Evolutionary conservation across 2,888 invertebrate species (phyloP).

Genomic region (Sinohyriopsis cumingii): DNA sequence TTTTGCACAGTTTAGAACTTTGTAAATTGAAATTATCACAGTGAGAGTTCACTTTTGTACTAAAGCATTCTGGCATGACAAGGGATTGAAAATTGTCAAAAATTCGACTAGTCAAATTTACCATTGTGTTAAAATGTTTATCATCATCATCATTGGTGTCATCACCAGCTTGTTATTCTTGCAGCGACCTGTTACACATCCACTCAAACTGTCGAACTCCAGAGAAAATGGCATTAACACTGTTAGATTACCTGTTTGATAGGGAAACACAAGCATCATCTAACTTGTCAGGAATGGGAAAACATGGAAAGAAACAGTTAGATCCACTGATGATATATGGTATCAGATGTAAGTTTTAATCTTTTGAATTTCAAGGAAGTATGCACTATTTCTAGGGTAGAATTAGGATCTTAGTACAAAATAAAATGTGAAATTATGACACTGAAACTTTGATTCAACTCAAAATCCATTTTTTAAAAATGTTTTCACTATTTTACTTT

Average conservation of each 20-base stretch:
- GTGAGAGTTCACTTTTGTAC: too few relatives aligned
- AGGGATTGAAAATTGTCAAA: too few relatives aligned
- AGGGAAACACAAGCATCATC: conserved; percentile 74
- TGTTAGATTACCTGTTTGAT: conserved; percentile 75
- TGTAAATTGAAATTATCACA: too few relatives aligned
- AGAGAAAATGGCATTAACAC: conserved; percentile 75
- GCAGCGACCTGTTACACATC: conserved; percentile 73
- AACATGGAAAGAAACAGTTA: conserved; percentile 75
- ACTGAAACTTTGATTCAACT: background rate
- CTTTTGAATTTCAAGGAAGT: background rate
- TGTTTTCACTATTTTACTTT: background rate
- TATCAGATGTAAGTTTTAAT: conserved; percentile 68
- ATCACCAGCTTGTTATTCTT: conserved; percentile 10
- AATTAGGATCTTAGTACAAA: background rate
- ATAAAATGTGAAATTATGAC: too few relatives aligned
- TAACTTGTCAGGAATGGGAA: conserved; percentile 75
- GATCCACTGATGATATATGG: conserved; percentile 75
- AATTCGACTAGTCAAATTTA: too few relatives aligned
- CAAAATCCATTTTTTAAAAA: background rate
- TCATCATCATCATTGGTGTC: too few relatives aligned
- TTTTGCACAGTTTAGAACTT: too few relatives aligned
- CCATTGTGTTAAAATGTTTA: too few relatives aligned
- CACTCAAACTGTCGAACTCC: conserved; percentile 75
- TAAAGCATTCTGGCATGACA: too few relatives aligned
- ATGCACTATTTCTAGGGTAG: background rate